phyloP scores from a whole-genome alignment of 2,888 invertebrate genomes.

The Conistra vaccinii region DNA sequence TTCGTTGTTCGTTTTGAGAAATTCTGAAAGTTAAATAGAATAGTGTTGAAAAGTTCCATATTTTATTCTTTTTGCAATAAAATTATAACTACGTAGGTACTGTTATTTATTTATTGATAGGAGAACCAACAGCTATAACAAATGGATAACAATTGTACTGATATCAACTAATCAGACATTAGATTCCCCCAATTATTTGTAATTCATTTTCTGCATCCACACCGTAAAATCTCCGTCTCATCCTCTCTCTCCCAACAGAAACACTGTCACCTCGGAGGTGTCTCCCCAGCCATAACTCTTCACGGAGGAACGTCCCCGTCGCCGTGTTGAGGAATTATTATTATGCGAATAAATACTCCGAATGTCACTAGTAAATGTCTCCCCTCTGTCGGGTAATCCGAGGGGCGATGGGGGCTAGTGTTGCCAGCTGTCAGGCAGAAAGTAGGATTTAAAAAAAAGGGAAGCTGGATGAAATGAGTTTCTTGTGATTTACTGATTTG shows the following conservation, averaged over 20 bases:
- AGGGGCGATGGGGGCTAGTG: conserved; percentile 66
- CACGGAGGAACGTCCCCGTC: conserved; percentile 86
- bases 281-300: conserved; percentile 88
- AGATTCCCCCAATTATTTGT: not conserved
- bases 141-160: no score
- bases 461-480: not conserved
- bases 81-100: not conserved
- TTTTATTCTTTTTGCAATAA: not conserved
- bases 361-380: conserved; percentile 92
- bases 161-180: not conserved
- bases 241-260: conserved; percentile 72
- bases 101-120: no score
- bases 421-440: conserved; percentile 30
- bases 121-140: no score
- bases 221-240: conserved; percentile 48
- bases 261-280: conserved; percentile 85
- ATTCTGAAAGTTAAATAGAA: not conserved
- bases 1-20: not conserved
- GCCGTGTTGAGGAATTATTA: conserved; percentile 91
- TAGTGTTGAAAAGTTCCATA: not conserved
- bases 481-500: not conserved
- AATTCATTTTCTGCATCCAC: not conserved
- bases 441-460: conserved; percentile 22
- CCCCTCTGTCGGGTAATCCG: conserved; percentile 81
- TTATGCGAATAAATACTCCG: conserved; percentile 93